Base-by-base conservation (phyloP, 2,888 invertebrate species). In the Alviniconcha strummeri region DNA sequence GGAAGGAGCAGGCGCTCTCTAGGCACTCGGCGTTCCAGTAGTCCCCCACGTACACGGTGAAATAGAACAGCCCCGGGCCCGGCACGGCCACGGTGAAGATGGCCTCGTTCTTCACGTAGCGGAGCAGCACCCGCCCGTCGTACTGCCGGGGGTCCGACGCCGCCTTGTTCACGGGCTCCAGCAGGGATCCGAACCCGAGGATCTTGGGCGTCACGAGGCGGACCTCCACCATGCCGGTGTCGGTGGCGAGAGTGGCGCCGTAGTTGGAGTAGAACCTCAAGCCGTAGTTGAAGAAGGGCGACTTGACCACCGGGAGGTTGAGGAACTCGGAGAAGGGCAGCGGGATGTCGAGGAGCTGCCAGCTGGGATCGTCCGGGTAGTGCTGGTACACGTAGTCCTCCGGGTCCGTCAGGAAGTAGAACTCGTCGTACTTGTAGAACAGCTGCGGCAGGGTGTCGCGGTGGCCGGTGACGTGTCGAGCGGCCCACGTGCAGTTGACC, bases 401-500 rank as follows among this genome's bases (percentile, higher is more conserved):
- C 4, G 93, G 93, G 84, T 93, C 93, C 1, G 93, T 93, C 81
- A 93, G 89, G 87, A 93, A 93, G 88, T 93, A 93, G 87, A 93
- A 93, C 87, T 94, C 93, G 85, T 94, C 94, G 86, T 82, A 93
- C 86, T 91, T 92, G 86, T 92, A 89, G 84, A 90, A 91, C 81
- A 91, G 89, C 87, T 91, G 90, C 15, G 91, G 91, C 71, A 92
- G 86, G 81, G 90, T 88, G 76, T 92, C 91, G 81, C 90, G 90
- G 84, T 90, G 90, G 8, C 92, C 91, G 11, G 91, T 90, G 84
- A 92, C 91, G 81, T 91, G 99, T 83, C 99, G 95, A 0, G 99
- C 99, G 4, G 99, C 99, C 99, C 99, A 99, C 94, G 99, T 99
- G 94, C 99, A 99, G 94, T 99, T 99, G 17, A 99, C 98, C 94